These are phyloP conservation scores for Takifugu rubripes DNA, from an alignment of 2,797 vertebrate genomes.

Conservation along the genomic window DNA sequence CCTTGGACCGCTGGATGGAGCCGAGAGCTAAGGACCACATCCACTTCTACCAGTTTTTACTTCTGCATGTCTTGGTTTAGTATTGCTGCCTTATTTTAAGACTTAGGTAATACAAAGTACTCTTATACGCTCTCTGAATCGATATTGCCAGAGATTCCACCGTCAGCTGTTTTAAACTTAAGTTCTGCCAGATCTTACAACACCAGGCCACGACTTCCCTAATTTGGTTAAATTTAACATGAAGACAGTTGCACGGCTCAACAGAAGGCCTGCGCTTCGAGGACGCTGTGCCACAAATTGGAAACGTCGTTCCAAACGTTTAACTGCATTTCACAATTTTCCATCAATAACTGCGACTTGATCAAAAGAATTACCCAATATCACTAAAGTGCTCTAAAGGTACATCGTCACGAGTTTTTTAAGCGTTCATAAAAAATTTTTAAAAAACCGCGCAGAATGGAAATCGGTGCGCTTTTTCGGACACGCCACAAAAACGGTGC, in stretches of 20 bases:
- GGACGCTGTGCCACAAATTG: conserved; percentile 1
- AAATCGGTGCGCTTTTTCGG: not conserved
- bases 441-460: too few species aligned
- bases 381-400: too few species aligned
- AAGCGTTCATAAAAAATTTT: too few species aligned
- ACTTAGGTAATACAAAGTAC: not conserved
- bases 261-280: not conserved
- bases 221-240: not conserved
- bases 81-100: not conserved
- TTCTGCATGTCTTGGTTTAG: not conserved
- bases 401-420: too few species aligned
- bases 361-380: not conserved
- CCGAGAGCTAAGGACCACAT: not conserved
- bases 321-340: conserved; percentile 4
- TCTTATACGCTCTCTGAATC: not conserved
- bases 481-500: not conserved
- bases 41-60: not conserved
- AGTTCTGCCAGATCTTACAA: not conserved
- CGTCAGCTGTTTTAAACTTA: not conserved
- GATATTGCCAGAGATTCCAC: not conserved
- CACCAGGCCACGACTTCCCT: not conserved
- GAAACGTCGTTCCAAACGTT: conserved; percentile 17
- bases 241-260: not conserved
- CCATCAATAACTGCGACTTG: not conserved
- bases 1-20: not conserved